phyloP scores from a whole-genome alignment of 2,888 invertebrate genomes.

The Phaedon cochleariae region DNA sequence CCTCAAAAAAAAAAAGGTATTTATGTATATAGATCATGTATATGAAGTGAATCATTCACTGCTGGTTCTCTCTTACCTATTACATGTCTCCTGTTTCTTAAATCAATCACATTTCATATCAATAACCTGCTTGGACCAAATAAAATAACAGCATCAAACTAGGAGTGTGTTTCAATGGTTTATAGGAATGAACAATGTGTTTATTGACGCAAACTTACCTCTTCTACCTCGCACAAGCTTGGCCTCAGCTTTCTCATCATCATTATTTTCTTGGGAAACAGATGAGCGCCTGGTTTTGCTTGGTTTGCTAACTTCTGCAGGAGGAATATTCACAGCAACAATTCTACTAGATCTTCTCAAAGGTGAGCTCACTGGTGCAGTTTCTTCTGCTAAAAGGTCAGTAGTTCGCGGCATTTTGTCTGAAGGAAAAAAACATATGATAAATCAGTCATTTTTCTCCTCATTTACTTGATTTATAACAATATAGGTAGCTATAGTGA shows the following conservation, averaged over 20 bases:
- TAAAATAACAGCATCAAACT: background rate
- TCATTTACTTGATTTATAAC: no score
- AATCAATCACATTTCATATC: no score
- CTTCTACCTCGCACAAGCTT: conserved; percentile 30
- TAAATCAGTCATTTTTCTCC: background rate
- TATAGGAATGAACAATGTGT: background rate
- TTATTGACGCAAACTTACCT: conserved; percentile 35
- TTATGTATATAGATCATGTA: no score
- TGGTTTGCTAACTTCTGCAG: conserved; percentile 22
- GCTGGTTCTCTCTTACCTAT: no score
- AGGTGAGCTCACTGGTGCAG: conserved; percentile 35
- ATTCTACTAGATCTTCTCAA: conserved; percentile 44
- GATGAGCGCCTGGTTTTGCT: conserved; percentile 28
- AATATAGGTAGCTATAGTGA: no score
- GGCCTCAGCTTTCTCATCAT: conserved; percentile 28
- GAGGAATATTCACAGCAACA: conserved; percentile 21
- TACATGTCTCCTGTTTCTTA: no score
- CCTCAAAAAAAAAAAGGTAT: no score
- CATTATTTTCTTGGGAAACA: conserved; percentile 22
- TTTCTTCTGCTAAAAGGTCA: conserved; percentile 42
- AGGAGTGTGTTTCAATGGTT: background rate
- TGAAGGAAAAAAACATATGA: conserved; percentile 2
- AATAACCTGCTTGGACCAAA: no score
- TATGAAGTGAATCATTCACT: no score
- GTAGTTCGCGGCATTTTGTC: conserved; percentile 41